Percentiles rank a stretch among this genome's conserved stretches.
Evolutionary conservation across 2,888 invertebrate genomes (phyloP).

Genomic region (Platypus cylindrus): DNA sequence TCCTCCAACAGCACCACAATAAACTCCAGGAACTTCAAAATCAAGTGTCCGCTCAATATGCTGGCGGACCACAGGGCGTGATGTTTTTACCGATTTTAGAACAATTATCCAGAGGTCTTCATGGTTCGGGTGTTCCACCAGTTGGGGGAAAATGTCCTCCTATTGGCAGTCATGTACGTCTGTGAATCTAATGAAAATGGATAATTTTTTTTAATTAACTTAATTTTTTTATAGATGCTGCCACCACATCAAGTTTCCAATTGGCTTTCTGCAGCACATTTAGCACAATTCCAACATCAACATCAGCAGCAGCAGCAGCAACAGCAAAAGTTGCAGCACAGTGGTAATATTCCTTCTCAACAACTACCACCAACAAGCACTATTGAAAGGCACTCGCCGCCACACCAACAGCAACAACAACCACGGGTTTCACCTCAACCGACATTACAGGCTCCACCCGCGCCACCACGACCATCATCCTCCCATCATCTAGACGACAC

Average conservation of each 20-base stretch:
- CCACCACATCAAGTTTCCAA: constrained; percentile 41
- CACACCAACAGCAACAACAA: constrained; percentile 9
- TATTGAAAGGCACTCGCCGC: background rate
- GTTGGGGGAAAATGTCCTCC: constrained; percentile 27
- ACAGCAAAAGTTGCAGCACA: constrained; percentile 7
- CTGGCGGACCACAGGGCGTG: constrained; percentile 47
- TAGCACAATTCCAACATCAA: constrained; percentile 67
- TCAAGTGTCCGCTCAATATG: constrained; percentile 43
- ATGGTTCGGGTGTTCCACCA: constrained; percentile 27
- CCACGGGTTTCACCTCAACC: constrained; percentile 5
- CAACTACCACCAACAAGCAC: constrained; percentile 1
- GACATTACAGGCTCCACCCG: constrained; percentile 40
- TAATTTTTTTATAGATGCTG: constrained; percentile 36
- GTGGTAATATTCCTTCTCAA: too few relatives aligned
- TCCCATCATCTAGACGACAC: constrained; percentile 56
- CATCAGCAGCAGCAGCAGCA: constrained; percentile 43
- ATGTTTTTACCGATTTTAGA: constrained; percentile 61
- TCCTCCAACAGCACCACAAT: constrained; percentile 42
- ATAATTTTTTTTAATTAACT: background rate
- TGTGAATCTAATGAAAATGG: background rate
- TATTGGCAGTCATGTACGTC: constrained; percentile 33
- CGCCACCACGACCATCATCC: constrained; percentile 34
- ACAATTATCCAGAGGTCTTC: constrained; percentile 38
- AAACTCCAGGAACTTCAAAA: constrained; percentile 47
- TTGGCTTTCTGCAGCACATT: constrained; percentile 44